Evolutionary conservation across 2,113 vertebrate genomes (phyloP), one percentile per base, ranked within the genome.

Genomic region (Coryphaenoides rupestris): DNA sequence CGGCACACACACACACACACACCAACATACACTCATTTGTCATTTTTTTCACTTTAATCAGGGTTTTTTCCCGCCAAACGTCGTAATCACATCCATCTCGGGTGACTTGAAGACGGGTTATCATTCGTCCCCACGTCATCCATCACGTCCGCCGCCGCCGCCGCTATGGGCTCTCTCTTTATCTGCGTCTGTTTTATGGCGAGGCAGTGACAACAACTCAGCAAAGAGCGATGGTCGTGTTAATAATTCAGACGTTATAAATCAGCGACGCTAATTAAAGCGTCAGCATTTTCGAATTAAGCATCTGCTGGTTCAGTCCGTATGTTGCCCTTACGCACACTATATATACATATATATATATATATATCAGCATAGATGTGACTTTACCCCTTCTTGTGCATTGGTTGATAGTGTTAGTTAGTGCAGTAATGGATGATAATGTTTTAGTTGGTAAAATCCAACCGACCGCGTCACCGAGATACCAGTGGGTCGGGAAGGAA

Each of bases 191-290:
- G 56, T 68, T 40, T 58, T 33, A 49, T 72, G 54, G 61, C 33
- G 15, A 19, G 22, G 21, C 19, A 9, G 13, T 63, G 66, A 62
- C 61, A 75, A 47, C 50, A 72, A 40, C n/a, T 33, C 57, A 61
- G 56, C 19, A 19, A 23, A 62, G 67, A 66, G 26, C 22, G 46
- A 74, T 66, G 14, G n/a, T 22, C 21, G 10, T 24, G 69, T 84
- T 24, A 75, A 83, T 79, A 70, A 83, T 77, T 72, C 68, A 86
- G 52, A 24, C 13, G 0, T 60, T 22, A 19, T 79, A 69, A 69
- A 81, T 77, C 59, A 72, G 59, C 71, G 69, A 54, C 72, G 12
- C 21, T 60, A 71, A 79, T 80, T 63, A 62, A 68, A 72, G 58
- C 70, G 66, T 66, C 54, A 70, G 58, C 57, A 9, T 63, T 28